A percentile compares a stretch with the other conserved stretches of the same genome.
Evolutionary conservation across 2,888 invertebrate species (phyloP).

Genomic region (Endotricha flammealis): DNA sequence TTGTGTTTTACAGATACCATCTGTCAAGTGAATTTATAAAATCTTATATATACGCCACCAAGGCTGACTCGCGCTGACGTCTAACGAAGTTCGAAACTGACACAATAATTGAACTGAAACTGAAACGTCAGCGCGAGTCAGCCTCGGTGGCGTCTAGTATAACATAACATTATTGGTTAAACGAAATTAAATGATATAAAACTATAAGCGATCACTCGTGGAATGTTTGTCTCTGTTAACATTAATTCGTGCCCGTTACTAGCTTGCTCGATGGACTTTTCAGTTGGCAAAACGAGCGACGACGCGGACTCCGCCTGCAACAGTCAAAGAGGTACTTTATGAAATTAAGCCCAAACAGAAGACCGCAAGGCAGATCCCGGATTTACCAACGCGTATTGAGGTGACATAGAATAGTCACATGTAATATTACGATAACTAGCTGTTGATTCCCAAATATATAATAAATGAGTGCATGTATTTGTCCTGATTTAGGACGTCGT

Average conservation of each 20-base stretch:
- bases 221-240: slow-evolving; percentile 24
- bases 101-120: too few relatives aligned
- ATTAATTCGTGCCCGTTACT: slow-evolving; percentile 49
- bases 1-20: too few relatives aligned
- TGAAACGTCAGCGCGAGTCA: too few relatives aligned
- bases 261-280: slow-evolving; percentile 74
- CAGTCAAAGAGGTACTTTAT: slow-evolving; percentile 67
- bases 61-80: too few relatives aligned
- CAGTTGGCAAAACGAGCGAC: slow-evolving; percentile 64
- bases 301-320: slow-evolving; percentile 22
- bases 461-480: slow-evolving; percentile 48
- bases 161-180: too few relatives aligned
- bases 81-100: too few relatives aligned
- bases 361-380: slow-evolving; percentile 36
- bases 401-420: slow-evolving; percentile 68
- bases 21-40: too few relatives aligned
- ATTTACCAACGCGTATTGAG: slow-evolving; percentile 54
- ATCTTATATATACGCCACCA: too few relatives aligned
- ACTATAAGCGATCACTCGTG: slow-evolving; percentile 4
- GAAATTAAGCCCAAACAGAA: slow-evolving; percentile 47
- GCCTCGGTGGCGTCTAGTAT: too few relatives aligned
- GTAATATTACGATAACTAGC: slow-evolving; percentile 40
- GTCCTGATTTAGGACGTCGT: too few relatives aligned
- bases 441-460: slow-evolving; percentile 30
- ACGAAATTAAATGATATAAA: too few relatives aligned